These are phyloP conservation scores for Ellobium chinense DNA, from an alignment of 2,888 invertebrate species.

Conservation along the genomic window DNA sequence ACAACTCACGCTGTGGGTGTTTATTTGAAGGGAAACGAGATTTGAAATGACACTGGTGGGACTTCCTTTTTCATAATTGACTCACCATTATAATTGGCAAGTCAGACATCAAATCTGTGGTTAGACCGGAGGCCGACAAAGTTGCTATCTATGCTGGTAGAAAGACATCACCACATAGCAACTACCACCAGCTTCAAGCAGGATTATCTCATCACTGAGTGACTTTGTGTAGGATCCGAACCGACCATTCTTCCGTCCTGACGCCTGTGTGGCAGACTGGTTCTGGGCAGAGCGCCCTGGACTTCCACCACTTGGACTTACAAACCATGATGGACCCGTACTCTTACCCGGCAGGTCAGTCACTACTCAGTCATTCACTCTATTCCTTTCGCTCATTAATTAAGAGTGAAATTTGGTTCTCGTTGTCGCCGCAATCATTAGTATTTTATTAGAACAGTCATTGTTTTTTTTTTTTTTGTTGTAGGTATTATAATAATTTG, in stretches of 20 bases:
- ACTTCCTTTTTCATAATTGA: too few species aligned
- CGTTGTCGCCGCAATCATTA: not conserved
- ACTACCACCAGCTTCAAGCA: too few species aligned
- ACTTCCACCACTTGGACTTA: conserved; percentile 43
- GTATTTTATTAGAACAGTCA: not conserved
- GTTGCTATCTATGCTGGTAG: too few species aligned
- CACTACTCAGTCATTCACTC: not conserved
- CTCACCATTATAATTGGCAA: too few species aligned
- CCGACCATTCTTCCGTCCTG: conserved; percentile 33
- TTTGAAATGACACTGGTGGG: too few species aligned
- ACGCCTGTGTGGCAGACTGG: conserved; percentile 44
- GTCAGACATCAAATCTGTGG: too few species aligned
- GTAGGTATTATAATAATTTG: too few species aligned
- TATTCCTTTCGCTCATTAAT: not conserved
- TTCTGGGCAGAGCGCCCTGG: conserved; percentile 44
- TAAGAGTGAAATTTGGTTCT: not conserved
- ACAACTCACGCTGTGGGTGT: too few species aligned
- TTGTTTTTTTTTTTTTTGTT: not conserved
- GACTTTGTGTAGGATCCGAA: conserved; percentile 2
- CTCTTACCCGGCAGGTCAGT: conserved; percentile 38
- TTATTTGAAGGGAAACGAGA: too few species aligned
- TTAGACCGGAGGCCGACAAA: too few species aligned
- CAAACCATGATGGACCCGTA: conserved; percentile 45
- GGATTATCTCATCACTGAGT: too few species aligned
- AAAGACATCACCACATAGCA: too few species aligned